Percentiles rank a stretch among this genome's conserved stretches.
Conservation (phyloP, 2,113 vertebrate species). For the Brienomyrus brachyistius region DNA sequence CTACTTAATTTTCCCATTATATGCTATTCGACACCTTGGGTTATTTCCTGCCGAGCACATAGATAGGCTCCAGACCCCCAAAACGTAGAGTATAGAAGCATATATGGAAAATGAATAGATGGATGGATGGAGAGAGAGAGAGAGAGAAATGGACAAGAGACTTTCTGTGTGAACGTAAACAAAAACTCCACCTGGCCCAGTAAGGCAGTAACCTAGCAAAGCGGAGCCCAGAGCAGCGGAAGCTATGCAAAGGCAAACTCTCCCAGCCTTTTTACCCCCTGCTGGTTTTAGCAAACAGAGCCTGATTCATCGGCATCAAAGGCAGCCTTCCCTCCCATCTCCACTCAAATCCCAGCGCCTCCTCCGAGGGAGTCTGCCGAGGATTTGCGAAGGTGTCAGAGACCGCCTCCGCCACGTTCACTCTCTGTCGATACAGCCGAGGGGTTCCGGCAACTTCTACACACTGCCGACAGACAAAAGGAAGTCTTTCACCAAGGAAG, state of each 20-base stretch:
- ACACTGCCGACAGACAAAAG: background rate
- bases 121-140: background rate
- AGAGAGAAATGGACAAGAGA: background rate
- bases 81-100: background rate
- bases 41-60: background rate
- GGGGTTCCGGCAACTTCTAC: background rate
- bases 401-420: background rate
- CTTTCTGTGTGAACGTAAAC: background rate
- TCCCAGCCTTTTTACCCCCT: background rate
- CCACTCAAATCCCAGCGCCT: background rate
- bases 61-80: background rate
- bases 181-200: background rate
- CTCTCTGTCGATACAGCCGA: background rate
- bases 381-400: background rate
- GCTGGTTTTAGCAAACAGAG: background rate
- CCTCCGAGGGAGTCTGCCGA: background rate
- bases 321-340: background rate
- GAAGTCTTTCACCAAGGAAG: background rate
- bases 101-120: background rate
- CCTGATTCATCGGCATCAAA: background rate
- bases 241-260: background rate
- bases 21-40: background rate
- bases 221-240: background rate
- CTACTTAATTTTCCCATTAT: too few relatives aligned
- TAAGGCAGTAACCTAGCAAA: background rate